Evolutionary conservation across 2,797 vertebrate genomes (phyloP).

Genomic region (Lutra lutra): DNA sequence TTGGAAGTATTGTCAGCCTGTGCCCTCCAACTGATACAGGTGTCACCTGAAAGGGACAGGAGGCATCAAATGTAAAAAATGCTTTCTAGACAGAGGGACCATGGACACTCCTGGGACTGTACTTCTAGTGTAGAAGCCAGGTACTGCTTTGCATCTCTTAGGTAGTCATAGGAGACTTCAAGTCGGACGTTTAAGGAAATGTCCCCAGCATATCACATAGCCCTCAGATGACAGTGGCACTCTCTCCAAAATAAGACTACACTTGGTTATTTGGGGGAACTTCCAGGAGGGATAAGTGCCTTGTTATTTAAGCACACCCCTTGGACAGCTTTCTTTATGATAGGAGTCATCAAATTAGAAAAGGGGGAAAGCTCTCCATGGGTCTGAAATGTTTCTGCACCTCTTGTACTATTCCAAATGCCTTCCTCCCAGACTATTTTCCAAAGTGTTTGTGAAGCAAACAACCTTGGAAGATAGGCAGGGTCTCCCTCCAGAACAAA

Average conservation of each 20-base stretch:
- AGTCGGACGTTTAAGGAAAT: neutral
- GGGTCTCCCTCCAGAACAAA: neutral
- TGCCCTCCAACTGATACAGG: neutral
- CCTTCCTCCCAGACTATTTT: neutral
- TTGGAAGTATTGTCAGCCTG: neutral
- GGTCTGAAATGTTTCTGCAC: neutral
- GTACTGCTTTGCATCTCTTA: neutral
- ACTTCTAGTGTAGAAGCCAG: neutral
- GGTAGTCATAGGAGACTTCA: neutral
- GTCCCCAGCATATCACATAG: neutral
- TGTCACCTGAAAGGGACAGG: neutral
- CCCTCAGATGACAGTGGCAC: neutral
- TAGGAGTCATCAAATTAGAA: constrained; percentile 15
- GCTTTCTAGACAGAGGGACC: neutral
- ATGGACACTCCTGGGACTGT: neutral
- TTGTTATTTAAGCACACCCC: neutral
- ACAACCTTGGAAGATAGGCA: neutral
- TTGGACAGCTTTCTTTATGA: neutral
- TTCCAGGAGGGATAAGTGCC: neutral
- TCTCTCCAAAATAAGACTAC: neutral
- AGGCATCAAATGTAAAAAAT: neutral
- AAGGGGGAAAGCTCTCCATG: neutral
- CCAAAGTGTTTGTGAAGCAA: neutral
- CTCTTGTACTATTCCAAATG: neutral
- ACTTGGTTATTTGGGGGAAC: neutral